Evolutionary conservation across 2,797 vertebrate genomes (phyloP).

Genomic region (Paedocypris micromegethes): DNA sequence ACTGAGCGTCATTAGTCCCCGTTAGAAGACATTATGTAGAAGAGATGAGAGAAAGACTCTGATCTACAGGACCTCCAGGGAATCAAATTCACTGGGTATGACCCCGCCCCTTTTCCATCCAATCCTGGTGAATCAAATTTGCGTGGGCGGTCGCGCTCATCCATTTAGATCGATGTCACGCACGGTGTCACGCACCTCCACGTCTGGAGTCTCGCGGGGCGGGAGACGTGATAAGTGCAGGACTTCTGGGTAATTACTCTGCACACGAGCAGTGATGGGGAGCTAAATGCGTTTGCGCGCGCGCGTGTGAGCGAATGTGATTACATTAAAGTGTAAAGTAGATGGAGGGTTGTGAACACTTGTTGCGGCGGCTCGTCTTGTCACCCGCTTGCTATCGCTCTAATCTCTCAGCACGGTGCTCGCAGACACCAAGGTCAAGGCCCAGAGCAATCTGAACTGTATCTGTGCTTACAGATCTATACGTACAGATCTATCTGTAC

Average conservation of each 20-base stretch:
- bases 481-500: no score
- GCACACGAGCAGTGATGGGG: constrained; percentile 28
- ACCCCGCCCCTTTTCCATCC: not conserved
- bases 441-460: constrained; percentile 18
- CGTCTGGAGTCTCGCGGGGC: constrained; percentile 15
- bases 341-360: constrained; percentile 43
- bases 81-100: constrained; percentile 30
- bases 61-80: constrained; percentile 35
- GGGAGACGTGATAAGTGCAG: constrained; percentile 28
- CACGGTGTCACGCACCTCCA: not conserved
- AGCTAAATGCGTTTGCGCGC: constrained; percentile 36
- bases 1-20: constrained; percentile 39
- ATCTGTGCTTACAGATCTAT: no score
- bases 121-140: not conserved
- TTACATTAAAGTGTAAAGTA: constrained; percentile 41
- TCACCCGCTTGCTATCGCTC: constrained; percentile 31
- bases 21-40: constrained; percentile 42
- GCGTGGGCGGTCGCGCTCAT: constrained; percentile 1
- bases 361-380: constrained; percentile 33
- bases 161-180: constrained; percentile 14
- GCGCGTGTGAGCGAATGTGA: constrained; percentile 39
- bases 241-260: constrained; percentile 32
- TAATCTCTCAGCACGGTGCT: constrained; percentile 37
- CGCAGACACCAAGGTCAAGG: constrained; percentile 31
- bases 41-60: constrained; percentile 28